Percentiles rank a stretch among this genome's conserved stretches.
Conservation (phyloP, 2,888 invertebrate genomes). For the Andrena trimmerana region DNA sequence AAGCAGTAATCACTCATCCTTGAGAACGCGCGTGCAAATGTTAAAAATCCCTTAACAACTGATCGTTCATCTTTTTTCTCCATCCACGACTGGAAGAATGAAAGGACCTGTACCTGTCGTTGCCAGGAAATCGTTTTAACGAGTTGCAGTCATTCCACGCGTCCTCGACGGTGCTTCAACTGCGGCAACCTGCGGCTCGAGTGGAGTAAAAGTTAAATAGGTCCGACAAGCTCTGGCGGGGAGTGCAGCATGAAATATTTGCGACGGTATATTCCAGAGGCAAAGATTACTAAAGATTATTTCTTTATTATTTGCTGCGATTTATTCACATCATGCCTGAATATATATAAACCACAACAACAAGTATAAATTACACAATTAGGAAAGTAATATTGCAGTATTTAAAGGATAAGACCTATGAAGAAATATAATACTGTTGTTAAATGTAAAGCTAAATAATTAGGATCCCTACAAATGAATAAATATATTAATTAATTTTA, state of each 20-base stretch:
- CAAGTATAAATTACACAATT: too few relatives aligned
- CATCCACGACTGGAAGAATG: not conserved
- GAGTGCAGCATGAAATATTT: slow-evolving; percentile 16
- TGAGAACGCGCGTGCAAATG: slow-evolving; percentile 16
- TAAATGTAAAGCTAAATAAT: too few relatives aligned
- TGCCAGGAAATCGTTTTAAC: slow-evolving; percentile 65
- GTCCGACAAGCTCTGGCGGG: slow-evolving; percentile 42
- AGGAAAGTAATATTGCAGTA: too few relatives aligned
- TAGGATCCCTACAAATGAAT: too few relatives aligned
- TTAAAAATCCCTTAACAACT: slow-evolving; percentile 13
- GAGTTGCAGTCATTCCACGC: slow-evolving; percentile 60
- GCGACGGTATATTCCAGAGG: not conserved
- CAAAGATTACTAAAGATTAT: not conserved
- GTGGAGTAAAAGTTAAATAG: slow-evolving; percentile 61
- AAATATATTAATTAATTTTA: too few relatives aligned
- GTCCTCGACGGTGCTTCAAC: slow-evolving; percentile 52
- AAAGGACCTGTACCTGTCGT: not conserved
- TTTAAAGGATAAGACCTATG: too few relatives aligned
- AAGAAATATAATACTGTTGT: too few relatives aligned
- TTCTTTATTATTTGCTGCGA: too few relatives aligned
- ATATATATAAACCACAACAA: too few relatives aligned
- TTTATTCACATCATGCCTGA: too few relatives aligned
- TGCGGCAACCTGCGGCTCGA: slow-evolving; percentile 42
- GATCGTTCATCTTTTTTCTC: not conserved
- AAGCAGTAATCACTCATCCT: not conserved